Base-by-base conservation (phyloP, 2,888 invertebrate genomes). In the Polyommatus icarus region DNA sequence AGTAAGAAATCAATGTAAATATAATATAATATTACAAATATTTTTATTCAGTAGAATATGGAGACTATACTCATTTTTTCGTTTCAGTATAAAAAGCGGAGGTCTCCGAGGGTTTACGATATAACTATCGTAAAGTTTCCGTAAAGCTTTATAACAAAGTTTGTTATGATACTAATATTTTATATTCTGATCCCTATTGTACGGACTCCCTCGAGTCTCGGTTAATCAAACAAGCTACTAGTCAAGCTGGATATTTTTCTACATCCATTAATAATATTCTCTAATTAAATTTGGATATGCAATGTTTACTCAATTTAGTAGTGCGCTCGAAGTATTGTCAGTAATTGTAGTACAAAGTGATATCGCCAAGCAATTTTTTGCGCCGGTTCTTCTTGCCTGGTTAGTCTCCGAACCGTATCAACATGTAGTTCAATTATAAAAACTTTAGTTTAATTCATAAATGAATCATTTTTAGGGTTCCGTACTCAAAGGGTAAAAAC, bases 61-160 rank as follows among this genome's bases (percentile, higher is more conserved):
- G 7, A 20, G 20, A 8, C 20, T n/a, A 5, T 5, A n/a, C 8
- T 59, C 59, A 20, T 59, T 59, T 61, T 61, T 12, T 10, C n/a
- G 4, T 61, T 61, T 24, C 12, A 12, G 24, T 24, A 61, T 61
- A 61, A 67, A 67, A 32, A 67, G 61, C 61, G 61, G 29, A 29
- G 61, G 12, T 67, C 15, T 24, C 61, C 12, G 61, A 67, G 61
- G 61, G 29, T 67, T 29, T 32, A 67, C 67, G 6, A 67, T 67
- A 67, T 67, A 67, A 67, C 67, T 29, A 32, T 67, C 29, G 67
- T 29, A 67, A 67, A 67, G 67, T 67, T 67, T 67, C 67, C 18
- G n/a, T 40, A 72, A 40, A 72, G 72, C 72, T 72, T 72, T 40
- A 72, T 40, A 40, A 40, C 36, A 72, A 72, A 72, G 36, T 40